Evolutionary conservation across 2,797 vertebrate genomes (phyloP).

Genomic region (Parambassis ranga): DNA sequence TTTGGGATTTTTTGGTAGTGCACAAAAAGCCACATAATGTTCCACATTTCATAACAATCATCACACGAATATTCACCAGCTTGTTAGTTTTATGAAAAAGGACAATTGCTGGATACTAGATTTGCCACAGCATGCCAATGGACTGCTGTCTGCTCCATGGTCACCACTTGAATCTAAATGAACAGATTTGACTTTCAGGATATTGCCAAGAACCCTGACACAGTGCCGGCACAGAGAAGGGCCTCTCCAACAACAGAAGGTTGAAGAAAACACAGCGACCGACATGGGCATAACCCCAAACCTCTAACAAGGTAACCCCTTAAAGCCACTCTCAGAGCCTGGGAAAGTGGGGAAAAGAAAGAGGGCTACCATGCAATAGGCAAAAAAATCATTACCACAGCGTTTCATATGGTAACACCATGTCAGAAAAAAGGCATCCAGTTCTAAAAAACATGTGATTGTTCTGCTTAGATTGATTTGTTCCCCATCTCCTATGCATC

Average conservation of each 20-base stretch:
- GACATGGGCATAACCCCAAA: conserved; percentile 70
- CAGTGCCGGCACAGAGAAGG: conserved; percentile 59
- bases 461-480: not conserved
- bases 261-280: conserved; percentile 66
- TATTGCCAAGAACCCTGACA: conserved; percentile 79
- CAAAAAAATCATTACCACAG: conserved; percentile 8
- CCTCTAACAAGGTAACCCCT: conserved; percentile 62
- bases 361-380: conserved; percentile 20
- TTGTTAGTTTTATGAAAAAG: conserved; percentile 34
- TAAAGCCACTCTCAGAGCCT: conserved; percentile 47
- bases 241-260: conserved; percentile 69
- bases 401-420: conserved; percentile 16
- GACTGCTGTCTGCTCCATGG: conserved; percentile 66
- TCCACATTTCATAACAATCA: not conserved
- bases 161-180: conserved; percentile 85
- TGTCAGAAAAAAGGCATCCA: not conserved
- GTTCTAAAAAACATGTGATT: not conserved
- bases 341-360: conserved; percentile 44
- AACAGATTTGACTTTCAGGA: conserved; percentile 84
- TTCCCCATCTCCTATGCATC: not conserved
- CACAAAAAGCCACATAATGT: not conserved
- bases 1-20: not conserved
- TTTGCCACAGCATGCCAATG: conserved; percentile 65
- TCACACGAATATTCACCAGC: not conserved
- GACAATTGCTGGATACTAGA: conserved; percentile 39